Base-by-base conservation (phyloP, 2,113 vertebrate species). In the Castor canadensis region DNA sequence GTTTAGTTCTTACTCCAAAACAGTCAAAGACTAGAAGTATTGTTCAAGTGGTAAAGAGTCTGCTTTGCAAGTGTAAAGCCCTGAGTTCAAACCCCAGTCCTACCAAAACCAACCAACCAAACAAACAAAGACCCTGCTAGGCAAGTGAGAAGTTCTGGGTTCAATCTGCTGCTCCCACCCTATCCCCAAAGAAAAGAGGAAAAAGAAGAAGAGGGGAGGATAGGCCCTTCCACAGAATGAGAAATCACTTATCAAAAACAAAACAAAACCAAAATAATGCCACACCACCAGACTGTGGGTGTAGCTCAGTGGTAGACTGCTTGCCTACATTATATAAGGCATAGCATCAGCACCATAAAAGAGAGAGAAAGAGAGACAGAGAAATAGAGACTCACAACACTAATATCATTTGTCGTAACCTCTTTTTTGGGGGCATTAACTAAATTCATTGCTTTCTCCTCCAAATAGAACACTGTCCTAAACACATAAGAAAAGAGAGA, bases 1-100 rank as follows among this genome's bases (percentile, higher is more conserved):
- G 22, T n/a, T 75, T 64, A 85, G 15, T 77, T 96, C n/a, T 87
- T 81, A 75, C 35, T 84, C 19, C 28, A 87, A 80, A 93, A 32
- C 56, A 94, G 52, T 24, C 40, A 75, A 75, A 75, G 72, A 75
- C n/a, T n/a, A n/a, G n/a, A n/a, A n/a, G n/a, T n/a, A n/a, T n/a
- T n/a, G n/a, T n/a, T n/a, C n/a, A n/a, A n/a, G n/a, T n/a, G n/a
- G n/a, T n/a, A n/a, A n/a, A n/a, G n/a, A n/a, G n/a, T n/a, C n/a
- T n/a, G n/a, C n/a, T n/a, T n/a, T n/a, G n/a, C n/a, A n/a, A n/a
- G n/a, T n/a, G n/a, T n/a, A n/a, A n/a, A n/a, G n/a, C n/a, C n/a
- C n/a, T n/a, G n/a, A n/a, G n/a, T n/a, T n/a, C n/a, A n/a, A n/a
- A n/a, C n/a, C n/a, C n/a, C n/a, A n/a, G n/a, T n/a, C n/a, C n/a